Evolutionary conservation across 2,888 invertebrate genomes (phyloP).

Genomic region (Chouioia cunea): DNA sequence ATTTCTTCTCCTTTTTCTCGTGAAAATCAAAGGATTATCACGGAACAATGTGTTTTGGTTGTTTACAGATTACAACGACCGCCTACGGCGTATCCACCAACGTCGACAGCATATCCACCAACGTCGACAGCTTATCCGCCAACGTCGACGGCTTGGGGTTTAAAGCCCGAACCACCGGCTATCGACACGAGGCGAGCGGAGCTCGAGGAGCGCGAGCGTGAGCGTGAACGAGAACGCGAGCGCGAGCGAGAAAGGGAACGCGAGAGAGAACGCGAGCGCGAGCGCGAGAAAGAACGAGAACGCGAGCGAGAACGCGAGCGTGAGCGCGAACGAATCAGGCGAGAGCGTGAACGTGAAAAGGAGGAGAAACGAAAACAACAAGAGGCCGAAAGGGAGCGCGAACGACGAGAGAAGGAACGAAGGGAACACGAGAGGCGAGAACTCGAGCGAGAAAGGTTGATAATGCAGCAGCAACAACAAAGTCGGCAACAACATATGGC

Average conservation of each 20-base stretch:
- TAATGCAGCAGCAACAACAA: slow-evolving; percentile 56
- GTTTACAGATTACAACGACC: slow-evolving; percentile 71
- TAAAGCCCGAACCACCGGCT: slow-evolving; percentile 76
- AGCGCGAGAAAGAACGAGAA: slow-evolving; percentile 66
- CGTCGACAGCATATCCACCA: slow-evolving; percentile 73
- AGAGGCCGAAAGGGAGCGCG: slow-evolving; percentile 58
- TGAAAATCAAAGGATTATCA: background rate
- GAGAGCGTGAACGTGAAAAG: slow-evolving; percentile 62
- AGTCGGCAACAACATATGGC: slow-evolving; percentile 57
- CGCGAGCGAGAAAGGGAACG: slow-evolving; percentile 69
- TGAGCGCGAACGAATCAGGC: slow-evolving; percentile 54
- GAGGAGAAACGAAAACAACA: slow-evolving; percentile 67
- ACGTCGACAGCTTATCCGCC: slow-evolving; percentile 73
- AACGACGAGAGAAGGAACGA: slow-evolving; percentile 52
- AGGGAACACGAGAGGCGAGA: slow-evolving; percentile 60
- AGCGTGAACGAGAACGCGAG: slow-evolving; percentile 66
- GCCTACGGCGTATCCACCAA: slow-evolving; percentile 72
- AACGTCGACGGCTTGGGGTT: slow-evolving; percentile 73
- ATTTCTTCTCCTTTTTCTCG: background rate
- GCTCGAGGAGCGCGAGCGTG: slow-evolving; percentile 70
- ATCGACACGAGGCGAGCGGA: slow-evolving; percentile 73
- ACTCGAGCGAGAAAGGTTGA: slow-evolving; percentile 68
- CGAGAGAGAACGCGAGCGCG: slow-evolving; percentile 66
- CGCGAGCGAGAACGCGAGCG: slow-evolving; percentile 44
- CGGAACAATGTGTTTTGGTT: background rate